Base-by-base conservation (phyloP, 37 sponge, comb jelly and placozoan genomes). In the Geodia barretti region DNA sequence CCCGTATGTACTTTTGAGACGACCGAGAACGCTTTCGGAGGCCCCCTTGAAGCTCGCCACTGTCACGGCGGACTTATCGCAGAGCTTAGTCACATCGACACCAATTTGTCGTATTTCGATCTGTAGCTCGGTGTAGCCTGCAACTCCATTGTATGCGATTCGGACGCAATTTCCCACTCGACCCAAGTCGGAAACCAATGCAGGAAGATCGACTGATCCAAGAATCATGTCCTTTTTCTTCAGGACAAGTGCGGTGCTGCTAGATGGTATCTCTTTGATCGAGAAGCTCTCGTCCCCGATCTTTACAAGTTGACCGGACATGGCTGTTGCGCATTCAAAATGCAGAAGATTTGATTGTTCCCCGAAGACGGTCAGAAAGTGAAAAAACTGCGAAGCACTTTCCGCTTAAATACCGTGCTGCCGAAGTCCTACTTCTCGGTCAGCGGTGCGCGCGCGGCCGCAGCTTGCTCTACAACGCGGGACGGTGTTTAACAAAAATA, bases 41-140 rank as follows among this genome's bases (percentile, higher is more conserved):
- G 85, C 70, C 21, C 32, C 28, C 29, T 67, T 64, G 62, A 77
- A 84, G 71, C 38, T 39, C n/a, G 69, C 39, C 29, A 84, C 61
- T 2, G 78, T 84, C 34, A 77, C 43, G 14, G 85, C 85, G 1
- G 77, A 76, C 62, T 66, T 76, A 41, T 76, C 85, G 62, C 78
- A 84, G 9, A 84, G 77, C 72, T 84, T 84, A 0, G 85, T 76
- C 4, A 76, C 65, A 37, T 84, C 62, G 59, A 34, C 65, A 14
- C 85, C 85, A 77, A 84, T 66, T 3, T 35, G 35, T 31, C 47
- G 85, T n/a, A 84, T 76, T 40, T 75, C 37, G 24, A 84, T 84
- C 70, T 84, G 85, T 31, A 76, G 62, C 29, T 75, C 70, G 20
- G 85, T 84, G 61, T 69, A 73, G 54, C 74, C 74, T 14, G 74